These are phyloP conservation scores for Oscheius myriophilus DNA, from an alignment of 2,888 invertebrate species.

Conservation along the genomic window DNA sequence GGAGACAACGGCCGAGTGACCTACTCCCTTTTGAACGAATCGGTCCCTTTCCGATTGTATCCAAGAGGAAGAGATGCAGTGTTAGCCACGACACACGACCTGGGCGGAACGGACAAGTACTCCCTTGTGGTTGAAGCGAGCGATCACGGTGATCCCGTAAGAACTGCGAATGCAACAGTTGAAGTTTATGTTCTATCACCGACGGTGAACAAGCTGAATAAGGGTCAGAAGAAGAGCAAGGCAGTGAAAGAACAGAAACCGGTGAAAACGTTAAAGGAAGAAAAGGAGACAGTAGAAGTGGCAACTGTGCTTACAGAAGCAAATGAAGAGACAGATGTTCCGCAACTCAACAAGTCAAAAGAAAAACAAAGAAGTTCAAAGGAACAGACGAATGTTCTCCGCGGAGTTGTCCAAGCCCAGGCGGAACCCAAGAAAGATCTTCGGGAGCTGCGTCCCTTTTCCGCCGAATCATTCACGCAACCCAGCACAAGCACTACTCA, in stretches of 20 bases:
- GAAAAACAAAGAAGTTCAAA: conserved; percentile 5
- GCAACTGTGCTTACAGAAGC: conserved; percentile 4
- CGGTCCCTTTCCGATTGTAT: conserved; percentile 42
- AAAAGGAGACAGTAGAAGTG: conserved; percentile 11
- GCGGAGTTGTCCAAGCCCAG: conserved; percentile 17
- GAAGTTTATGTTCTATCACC: conserved; percentile 16
- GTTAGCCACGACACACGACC: conserved; percentile 32
- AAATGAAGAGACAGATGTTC: not conserved
- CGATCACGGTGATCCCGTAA: conserved; percentile 41
- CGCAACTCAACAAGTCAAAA: conserved; percentile 9
- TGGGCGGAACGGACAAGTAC: conserved; percentile 32
- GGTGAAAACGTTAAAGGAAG: not conserved
- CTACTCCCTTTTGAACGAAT: conserved; percentile 49
- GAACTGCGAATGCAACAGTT: not conserved
- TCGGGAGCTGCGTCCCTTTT: not conserved
- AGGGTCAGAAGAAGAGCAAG: conserved; percentile 8
- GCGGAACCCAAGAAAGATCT: conserved; percentile 11
- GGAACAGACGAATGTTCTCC: conserved; percentile 6
- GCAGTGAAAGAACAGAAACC: not conserved
- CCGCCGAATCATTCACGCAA: not conserved
- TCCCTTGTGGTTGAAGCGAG: conserved; percentile 47
- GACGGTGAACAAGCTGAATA: conserved; percentile 10
- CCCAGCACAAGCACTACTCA: conserved; percentile 1
- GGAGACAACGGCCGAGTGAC: conserved; percentile 59
- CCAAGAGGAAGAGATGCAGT: conserved; percentile 36